Percentiles rank a stretch among this genome's conserved stretches.
Conservation (phyloP, 53 echinoderm and acorn worm species). For the Holothuria leucospilota region DNA sequence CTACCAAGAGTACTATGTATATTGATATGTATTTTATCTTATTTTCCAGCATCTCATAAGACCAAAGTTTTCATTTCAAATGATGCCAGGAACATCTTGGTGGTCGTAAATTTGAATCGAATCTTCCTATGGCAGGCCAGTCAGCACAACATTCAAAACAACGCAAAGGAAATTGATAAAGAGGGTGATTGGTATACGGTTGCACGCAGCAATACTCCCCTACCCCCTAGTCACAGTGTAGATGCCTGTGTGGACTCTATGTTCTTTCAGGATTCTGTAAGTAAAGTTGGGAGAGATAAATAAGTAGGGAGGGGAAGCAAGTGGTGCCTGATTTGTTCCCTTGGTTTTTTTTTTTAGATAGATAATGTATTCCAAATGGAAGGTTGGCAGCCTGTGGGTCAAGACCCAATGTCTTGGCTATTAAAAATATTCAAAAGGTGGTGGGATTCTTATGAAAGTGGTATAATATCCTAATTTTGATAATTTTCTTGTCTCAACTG, state of each 20-base stretch:
- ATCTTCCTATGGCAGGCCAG: slow-evolving; percentile 91
- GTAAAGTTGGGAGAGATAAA: not conserved
- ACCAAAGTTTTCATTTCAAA: slow-evolving; percentile 76
- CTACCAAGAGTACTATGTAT: not conserved
- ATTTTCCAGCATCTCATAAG: slow-evolving; percentile 55
- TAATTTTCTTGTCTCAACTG: too few species aligned
- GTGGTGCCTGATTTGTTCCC: too few species aligned
- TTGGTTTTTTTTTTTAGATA: too few species aligned
- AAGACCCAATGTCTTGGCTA: too few species aligned
- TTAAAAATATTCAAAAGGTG: too few species aligned
- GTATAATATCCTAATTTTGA: too few species aligned
- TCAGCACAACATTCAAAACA: slow-evolving; percentile 47
- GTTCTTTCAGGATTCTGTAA: slow-evolving; percentile 85
- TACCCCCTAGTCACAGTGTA: slow-evolving; percentile 73
- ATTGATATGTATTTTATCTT: not conserved
- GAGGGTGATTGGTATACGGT: slow-evolving; percentile 84
- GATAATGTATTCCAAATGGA: too few species aligned
- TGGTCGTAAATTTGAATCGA: slow-evolving; percentile 74
- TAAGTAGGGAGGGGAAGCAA: too few species aligned
- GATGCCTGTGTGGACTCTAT: slow-evolving; percentile 74
- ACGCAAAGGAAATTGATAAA: slow-evolving; percentile 63
- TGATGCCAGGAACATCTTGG: slow-evolving; percentile 73
- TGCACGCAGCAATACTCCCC: slow-evolving; percentile 59
- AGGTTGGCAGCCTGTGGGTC: too few species aligned
- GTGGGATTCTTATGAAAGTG: too few species aligned